A percentile compares a stretch with the other conserved stretches of the same genome.
Evolutionary conservation across 2,888 invertebrate genomes (phyloP).

Genomic region (Nipponacmea schrenckii): DNA sequence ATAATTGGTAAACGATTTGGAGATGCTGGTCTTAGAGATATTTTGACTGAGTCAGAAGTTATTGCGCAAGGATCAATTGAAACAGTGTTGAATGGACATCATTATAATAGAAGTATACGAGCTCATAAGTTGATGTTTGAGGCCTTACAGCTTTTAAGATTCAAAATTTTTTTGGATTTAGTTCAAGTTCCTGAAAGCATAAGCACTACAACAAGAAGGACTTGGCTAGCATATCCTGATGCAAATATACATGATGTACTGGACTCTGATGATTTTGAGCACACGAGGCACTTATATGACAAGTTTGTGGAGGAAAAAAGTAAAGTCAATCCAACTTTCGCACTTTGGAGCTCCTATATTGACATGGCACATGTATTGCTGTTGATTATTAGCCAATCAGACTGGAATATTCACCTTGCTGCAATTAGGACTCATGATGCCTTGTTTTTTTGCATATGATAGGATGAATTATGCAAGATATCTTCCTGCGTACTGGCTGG

Average conservation of each 20-base stretch:
- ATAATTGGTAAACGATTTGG: conserved; percentile 37
- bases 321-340: conserved; percentile 24
- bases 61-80: conserved; percentile 34
- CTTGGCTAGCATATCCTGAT: not conserved
- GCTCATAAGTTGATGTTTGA: conserved; percentile 28
- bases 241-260: conserved; percentile 10
- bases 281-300: not conserved
- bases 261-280: not conserved
- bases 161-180: conserved; percentile 11
- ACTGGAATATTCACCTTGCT: conserved; percentile 35
- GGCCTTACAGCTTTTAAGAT: conserved; percentile 21
- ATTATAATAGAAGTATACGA: conserved; percentile 30
- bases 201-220: no score
- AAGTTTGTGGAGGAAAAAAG: conserved; percentile 16
- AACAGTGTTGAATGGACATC: conserved; percentile 20
- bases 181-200: no score
- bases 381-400: conserved; percentile 29
- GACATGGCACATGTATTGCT: conserved; percentile 42
- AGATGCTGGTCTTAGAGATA: conserved; percentile 33
- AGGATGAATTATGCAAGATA: conserved; percentile 39
- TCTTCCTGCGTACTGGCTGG: not conserved
- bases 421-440: conserved; percentile 31
- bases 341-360: conserved; percentile 39
- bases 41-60: conserved; percentile 32
- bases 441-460: conserved; percentile 43